phyloP scores from a whole-genome alignment of 2,797 vertebrate species.

The Enteromius unitaeniatus region DNA sequence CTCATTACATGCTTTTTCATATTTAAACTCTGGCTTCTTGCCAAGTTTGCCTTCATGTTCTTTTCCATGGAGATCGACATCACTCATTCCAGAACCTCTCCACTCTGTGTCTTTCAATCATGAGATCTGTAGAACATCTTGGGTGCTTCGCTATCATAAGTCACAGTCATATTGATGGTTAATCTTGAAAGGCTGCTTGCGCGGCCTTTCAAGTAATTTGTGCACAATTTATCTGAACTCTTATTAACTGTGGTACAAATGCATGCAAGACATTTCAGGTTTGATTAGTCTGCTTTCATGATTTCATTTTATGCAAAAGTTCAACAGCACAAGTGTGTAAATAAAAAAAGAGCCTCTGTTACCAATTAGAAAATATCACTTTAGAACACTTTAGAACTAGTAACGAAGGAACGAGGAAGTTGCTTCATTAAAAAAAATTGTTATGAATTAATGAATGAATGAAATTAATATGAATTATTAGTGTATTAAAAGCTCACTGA shows the following conservation, averaged over 20 bases:
- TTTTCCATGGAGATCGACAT: slow-evolving; percentile 27
- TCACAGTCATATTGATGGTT: slow-evolving; percentile 25
- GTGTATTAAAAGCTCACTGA: no score
- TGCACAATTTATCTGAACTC: slow-evolving; percentile 29
- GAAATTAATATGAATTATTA: no score
- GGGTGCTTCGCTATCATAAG: slow-evolving; percentile 1
- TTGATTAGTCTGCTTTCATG: not conserved
- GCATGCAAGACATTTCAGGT: slow-evolving; percentile 30
- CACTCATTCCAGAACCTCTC: slow-evolving; percentile 38
- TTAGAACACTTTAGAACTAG: no score
- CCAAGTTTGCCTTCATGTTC: slow-evolving; percentile 48
- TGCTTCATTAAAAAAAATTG: no score
- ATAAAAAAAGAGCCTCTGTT: not conserved
- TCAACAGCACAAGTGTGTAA: not conserved
- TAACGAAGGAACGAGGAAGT: no score
- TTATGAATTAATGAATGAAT: no score
- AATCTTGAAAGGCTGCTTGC: slow-evolving; percentile 8
- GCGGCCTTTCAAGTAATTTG: not conserved
- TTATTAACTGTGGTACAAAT: slow-evolving; percentile 43
- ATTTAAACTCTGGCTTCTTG: slow-evolving; percentile 41
- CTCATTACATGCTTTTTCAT: slow-evolving; percentile 41
- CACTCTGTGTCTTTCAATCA: slow-evolving; percentile 42
- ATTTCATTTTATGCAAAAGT: not conserved
- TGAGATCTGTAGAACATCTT: slow-evolving; percentile 26
- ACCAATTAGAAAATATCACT: no score